Conservation (phyloP, 2,113 vertebrate genomes). For the Hirundichthys speculiger region DNA sequence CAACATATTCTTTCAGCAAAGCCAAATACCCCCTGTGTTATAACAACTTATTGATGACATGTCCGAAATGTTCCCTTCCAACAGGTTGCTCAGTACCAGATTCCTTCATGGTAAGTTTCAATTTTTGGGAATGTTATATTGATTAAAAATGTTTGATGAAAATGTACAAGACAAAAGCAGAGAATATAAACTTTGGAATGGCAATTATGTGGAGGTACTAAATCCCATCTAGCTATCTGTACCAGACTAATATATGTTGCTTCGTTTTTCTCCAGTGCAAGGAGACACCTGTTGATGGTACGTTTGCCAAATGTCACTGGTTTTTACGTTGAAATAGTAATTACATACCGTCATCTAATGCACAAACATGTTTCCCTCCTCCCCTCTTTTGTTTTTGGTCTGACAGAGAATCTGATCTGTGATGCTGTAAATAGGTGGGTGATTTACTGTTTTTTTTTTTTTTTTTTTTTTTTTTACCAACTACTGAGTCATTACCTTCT, state of each 20-base stretch:
- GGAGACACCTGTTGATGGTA: too few species aligned
- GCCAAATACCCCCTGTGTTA: neutral
- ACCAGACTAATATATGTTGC: slow-evolving; percentile 8
- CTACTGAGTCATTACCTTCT: too few species aligned
- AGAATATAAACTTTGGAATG: neutral
- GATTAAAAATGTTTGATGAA: neutral
- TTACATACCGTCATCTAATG: too few species aligned
- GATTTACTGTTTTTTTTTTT: too few species aligned
- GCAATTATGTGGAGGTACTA: too few species aligned
- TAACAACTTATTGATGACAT: neutral
- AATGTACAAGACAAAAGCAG: neutral
- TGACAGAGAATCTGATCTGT: too few species aligned
- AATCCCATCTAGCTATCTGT: neutral
- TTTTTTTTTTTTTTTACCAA: too few species aligned
- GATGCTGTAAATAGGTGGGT: too few species aligned
- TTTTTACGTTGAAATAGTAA: too few species aligned
- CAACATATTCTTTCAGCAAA: neutral
- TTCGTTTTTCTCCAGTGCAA: slow-evolving; percentile 46
- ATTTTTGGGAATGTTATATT: neutral
- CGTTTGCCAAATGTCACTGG: too few species aligned
- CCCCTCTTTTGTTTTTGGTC: too few species aligned
- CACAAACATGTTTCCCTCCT: too few species aligned
- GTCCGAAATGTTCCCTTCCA: neutral
- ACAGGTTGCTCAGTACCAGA: slow-evolving; percentile 32
- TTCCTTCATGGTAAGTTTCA: slow-evolving; percentile 24